A percentile compares a stretch with the other conserved stretches of the same genome.
Evolutionary conservation across 2,888 invertebrate genomes (phyloP).

Genomic region (Incurvaria masculella): DNA sequence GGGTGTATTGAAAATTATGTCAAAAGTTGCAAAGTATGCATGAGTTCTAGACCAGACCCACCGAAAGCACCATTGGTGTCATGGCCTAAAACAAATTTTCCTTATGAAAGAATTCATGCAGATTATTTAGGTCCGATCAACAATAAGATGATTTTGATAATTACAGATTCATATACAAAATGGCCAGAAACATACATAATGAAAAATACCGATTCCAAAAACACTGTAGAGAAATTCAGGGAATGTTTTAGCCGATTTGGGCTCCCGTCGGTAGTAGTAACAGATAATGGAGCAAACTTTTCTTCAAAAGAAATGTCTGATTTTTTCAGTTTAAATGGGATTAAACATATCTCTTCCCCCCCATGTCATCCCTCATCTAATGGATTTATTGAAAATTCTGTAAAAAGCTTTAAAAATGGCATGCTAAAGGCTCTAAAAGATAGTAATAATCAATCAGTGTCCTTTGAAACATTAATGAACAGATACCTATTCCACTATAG

Average conservation of each 20-base stretch:
- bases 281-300: conserved; percentile 4
- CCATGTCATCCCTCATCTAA: conserved; percentile 7
- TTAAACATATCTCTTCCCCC: conserved; percentile 8
- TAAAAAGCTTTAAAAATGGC: conserved; percentile 1
- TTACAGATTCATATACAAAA: conserved; percentile 8
- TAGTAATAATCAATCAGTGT: neutral
- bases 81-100: neutral
- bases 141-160: conserved; percentile 2
- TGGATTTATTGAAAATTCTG: conserved; percentile 7
- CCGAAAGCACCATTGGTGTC: neutral
- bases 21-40: conserved; percentile 1
- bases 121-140: conserved; percentile 4
- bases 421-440: neutral
- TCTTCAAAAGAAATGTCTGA: conserved; percentile 3
- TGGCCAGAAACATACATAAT: conserved; percentile 11
- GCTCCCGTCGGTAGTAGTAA: neutral
- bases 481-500: conserved; percentile 1
- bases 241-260: conserved; percentile 1
- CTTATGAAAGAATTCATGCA: conserved; percentile 5
- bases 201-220: conserved; percentile 2
- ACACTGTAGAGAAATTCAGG: conserved; percentile 3
- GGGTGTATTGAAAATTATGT: conserved; percentile 6
- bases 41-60: neutral
- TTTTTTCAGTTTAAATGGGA: conserved; percentile 6
- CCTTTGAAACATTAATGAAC: neutral